These are phyloP conservation scores for Halichondria panicea DNA, from an alignment of 37 sponge, comb jelly and placozoan species.

Conservation along the genomic window DNA sequence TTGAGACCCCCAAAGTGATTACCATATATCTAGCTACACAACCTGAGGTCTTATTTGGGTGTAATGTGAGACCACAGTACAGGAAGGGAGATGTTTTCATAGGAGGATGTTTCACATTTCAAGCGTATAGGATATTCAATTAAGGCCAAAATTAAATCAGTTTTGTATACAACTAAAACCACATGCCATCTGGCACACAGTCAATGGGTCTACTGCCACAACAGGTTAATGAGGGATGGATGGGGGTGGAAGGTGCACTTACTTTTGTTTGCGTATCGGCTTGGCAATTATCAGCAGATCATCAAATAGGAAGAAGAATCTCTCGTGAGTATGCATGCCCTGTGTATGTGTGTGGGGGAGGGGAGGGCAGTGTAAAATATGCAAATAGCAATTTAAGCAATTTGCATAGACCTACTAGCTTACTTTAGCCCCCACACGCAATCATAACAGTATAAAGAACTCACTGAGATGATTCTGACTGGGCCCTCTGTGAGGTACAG, in stretches of 20 bases:
- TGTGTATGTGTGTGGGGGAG: conserved; percentile 1
- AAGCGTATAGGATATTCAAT: too few relatives aligned
- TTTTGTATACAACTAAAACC: too few relatives aligned
- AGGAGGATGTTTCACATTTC: too few relatives aligned
- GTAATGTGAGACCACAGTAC: too few relatives aligned
- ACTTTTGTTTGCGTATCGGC: conserved; percentile 42
- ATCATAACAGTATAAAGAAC: background rate
- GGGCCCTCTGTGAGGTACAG: conserved; percentile 70
- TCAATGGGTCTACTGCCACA: too few relatives aligned
- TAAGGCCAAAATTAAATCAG: too few relatives aligned
- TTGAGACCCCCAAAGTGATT: too few relatives aligned
- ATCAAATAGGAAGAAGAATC: conserved; percentile 69
- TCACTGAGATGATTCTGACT: conserved; percentile 24
- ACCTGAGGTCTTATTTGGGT: too few relatives aligned
- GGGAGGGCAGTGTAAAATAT: background rate
- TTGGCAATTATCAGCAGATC: conserved; percentile 71
- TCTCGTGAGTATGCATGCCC: conserved; percentile 34
- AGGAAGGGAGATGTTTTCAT: too few relatives aligned
- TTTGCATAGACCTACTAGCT: background rate
- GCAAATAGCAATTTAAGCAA: background rate
- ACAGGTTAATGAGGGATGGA: too few relatives aligned
- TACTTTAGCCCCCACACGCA: background rate
- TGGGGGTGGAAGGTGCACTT: conserved; percentile 1
- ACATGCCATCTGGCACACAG: too few relatives aligned
- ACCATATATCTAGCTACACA: too few relatives aligned